These are phyloP conservation scores for Odontamblyopus rebecca DNA, from an alignment of 2,797 vertebrate genomes.

Conservation along the genomic window DNA sequence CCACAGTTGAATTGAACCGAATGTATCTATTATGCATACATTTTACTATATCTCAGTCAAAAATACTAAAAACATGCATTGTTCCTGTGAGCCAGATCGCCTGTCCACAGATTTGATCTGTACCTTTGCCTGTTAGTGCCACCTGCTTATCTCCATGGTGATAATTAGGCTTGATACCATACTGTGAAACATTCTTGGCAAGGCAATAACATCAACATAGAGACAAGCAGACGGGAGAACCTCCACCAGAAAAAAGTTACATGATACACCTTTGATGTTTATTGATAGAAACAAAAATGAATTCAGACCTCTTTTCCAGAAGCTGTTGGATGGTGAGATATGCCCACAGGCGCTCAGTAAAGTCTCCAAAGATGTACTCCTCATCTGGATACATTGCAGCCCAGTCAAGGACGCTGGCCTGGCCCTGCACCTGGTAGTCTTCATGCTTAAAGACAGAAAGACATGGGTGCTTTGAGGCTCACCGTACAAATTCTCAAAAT, in stretches of 20 bases:
- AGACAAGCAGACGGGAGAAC: background rate
- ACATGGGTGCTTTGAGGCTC: background rate
- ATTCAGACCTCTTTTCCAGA: slow-evolving; percentile 78
- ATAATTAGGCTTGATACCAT: background rate
- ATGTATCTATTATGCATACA: too few species aligned
- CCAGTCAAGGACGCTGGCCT: slow-evolving; percentile 66
- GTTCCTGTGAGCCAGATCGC: background rate
- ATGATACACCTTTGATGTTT: background rate
- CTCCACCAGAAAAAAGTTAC: too few species aligned
- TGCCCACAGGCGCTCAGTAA: slow-evolving; percentile 91
- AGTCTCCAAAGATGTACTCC: slow-evolving; percentile 88
- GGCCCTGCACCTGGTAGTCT: slow-evolving; percentile 69
- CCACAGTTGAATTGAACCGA: too few species aligned
- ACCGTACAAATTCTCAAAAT: background rate
- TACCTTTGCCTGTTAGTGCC: background rate
- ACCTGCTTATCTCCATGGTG: background rate
- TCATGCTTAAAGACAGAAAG: slow-evolving; percentile 35
- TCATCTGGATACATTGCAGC: slow-evolving; percentile 75
- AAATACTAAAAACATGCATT: background rate
- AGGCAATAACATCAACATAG: background rate
- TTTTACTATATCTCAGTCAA: background rate
- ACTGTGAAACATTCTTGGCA: background rate
- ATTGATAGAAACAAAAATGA: background rate
- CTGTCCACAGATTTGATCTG: background rate
- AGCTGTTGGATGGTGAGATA: slow-evolving; percentile 90